Conservation (phyloP, 2,113 vertebrate species). For the Clarias batrachus region DNA sequence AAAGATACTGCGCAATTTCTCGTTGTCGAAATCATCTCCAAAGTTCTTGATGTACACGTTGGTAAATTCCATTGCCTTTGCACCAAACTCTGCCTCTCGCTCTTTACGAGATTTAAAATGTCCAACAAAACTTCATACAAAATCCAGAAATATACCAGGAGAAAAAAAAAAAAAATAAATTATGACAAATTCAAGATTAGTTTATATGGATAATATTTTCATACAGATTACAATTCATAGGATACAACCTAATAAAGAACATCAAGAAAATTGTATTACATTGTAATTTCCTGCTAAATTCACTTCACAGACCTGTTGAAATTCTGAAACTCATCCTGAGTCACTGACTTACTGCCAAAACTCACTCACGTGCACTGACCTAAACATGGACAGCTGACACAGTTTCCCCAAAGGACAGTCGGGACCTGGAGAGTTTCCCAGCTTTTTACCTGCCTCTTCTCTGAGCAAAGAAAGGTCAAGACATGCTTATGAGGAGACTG, state of each 20-base stretch:
- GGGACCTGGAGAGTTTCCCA: slow-evolving; percentile 58
- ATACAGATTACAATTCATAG: neutral
- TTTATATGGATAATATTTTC: neutral
- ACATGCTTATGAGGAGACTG: slow-evolving; percentile 43
- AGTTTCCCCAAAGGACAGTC: slow-evolving; percentile 56
- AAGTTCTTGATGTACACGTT: slow-evolving; percentile 98
- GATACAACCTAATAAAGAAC: neutral
- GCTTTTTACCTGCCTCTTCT: slow-evolving; percentile 56
- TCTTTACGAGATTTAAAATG: slow-evolving; percentile 96
- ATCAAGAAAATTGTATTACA: neutral
- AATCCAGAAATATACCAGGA: neutral
- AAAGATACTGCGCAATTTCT: slow-evolving; percentile 82
- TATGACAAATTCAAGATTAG: neutral
- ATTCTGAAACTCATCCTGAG: neutral
- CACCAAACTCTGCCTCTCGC: slow-evolving; percentile 84
- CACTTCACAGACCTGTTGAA: neutral
- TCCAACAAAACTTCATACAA: slow-evolving; percentile 84
- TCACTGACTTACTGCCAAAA: neutral
- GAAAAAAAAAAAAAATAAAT: neutral
- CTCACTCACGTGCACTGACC: slow-evolving; percentile 62
- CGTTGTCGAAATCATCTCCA: slow-evolving; percentile 79
- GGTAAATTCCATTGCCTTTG: slow-evolving; percentile 85
- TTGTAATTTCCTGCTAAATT: neutral
- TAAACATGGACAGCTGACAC: slow-evolving; percentile 58
- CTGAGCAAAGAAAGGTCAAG: slow-evolving; percentile 63